A percentile compares a stretch with the other conserved stretches of the same genome.
These are phyloP conservation scores for Aricia agestis DNA, from an alignment of 1,140 invertebrate genomes.

Conservation along the genomic window DNA sequence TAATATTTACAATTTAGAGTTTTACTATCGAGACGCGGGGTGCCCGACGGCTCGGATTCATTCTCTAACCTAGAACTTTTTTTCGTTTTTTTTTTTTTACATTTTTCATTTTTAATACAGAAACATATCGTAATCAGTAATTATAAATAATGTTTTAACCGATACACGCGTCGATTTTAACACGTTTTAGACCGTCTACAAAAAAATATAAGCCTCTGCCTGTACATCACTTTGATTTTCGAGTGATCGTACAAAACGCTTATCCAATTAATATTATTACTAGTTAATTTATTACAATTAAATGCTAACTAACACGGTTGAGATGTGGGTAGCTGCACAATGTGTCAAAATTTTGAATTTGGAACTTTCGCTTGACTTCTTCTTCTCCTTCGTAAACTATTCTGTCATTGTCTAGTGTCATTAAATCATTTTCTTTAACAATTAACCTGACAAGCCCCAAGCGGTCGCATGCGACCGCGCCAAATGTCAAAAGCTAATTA, in stretches of 20 bases:
- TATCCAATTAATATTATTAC: conserved; percentile 21
- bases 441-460: no score
- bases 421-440: no score
- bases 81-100: conserved; percentile 49
- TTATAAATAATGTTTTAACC: conserved; percentile 50
- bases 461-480: no score
- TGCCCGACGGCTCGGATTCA: conserved; percentile 36
- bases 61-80: conserved; percentile 47
- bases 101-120: conserved; percentile 53
- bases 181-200: conserved; percentile 29
- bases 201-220: conserved; percentile 22
- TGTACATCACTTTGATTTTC: conserved; percentile 12
- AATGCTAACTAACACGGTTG: conserved; percentile 19
- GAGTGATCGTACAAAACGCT: conserved; percentile 17
- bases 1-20: conserved; percentile 57
- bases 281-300: conserved; percentile 23
- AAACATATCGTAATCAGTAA: conserved; percentile 61
- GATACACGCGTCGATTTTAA: conserved; percentile 34
- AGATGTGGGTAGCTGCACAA: background rate
- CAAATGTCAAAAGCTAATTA: no score
- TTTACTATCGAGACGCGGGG: conserved; percentile 30
- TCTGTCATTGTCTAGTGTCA: background rate
- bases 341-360: background rate
- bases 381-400: background rate
- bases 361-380: background rate